Base-by-base conservation (phyloP, 2,113 vertebrate genomes). In the Centropus bengalensis region DNA sequence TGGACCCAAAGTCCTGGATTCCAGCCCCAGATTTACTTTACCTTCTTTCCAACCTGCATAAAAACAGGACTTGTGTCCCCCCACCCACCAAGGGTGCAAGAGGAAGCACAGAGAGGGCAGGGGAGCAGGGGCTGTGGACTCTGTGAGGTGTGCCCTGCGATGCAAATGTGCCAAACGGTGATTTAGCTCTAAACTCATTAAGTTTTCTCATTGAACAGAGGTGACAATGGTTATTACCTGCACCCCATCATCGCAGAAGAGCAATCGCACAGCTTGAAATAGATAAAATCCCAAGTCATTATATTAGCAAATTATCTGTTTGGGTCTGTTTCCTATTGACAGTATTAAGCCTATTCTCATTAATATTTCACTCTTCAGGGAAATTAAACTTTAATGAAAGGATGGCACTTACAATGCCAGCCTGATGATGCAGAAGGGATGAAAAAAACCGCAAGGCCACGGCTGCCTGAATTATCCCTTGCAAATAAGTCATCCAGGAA, bases 311-410 rank as follows among this genome's bases (percentile, higher is more conserved):
- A 88, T 88, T 44, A 92, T 90, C 94, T 95, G 86, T 78, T 95
- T 90, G 86, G 82, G 69, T 90, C 94, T 84, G 70, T 88, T 94
- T 95, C 82, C 78, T 92, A 94, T 90, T 94, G 92, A 88, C 89
- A 74, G 86, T 27, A 92, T 92, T 90, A 92, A 88, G 82, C 75
- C 51, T 64, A 77, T 81, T 85, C 82, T 84, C 94, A 90, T 94
- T 94, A 92, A 94, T 95, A 92, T 88, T 94, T 88, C 74, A 87
- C 82, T 88, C 94, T 90, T 92, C 66, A 40, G 89, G 92, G 92
- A 95, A 95, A 92, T 95, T 90, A 95, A 94, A 92, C 86, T 88
- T 88, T 95, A 84, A 94, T 90, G 59, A 88, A 85, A 94, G 69
- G 24, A 28, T 33, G 90, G 79, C 47, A 36, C 79, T 85, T 54